These are phyloP conservation scores for Ciconia nigra DNA, from an alignment of 2,797 vertebrate species.

Conservation along the genomic window DNA sequence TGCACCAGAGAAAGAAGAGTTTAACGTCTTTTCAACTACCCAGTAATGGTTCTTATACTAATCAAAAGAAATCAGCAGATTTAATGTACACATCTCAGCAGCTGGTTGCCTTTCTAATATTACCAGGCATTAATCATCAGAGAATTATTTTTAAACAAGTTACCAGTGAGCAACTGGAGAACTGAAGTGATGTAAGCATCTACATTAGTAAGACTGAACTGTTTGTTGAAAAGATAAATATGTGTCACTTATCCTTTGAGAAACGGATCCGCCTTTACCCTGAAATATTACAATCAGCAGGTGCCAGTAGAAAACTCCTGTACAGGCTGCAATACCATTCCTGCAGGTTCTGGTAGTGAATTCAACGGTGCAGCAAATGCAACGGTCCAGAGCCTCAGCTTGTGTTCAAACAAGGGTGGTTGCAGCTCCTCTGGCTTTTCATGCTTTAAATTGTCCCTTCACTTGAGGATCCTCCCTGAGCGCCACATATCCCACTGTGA, in stretches of 20 bases:
- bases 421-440: neutral
- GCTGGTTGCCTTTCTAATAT: neutral
- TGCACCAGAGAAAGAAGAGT: neutral
- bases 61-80: neutral
- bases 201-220: neutral
- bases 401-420: accelerated
- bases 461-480: neutral
- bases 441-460: neutral
- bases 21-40: neutral
- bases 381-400: accelerated
- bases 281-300: neutral
- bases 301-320: neutral
- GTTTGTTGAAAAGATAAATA: neutral
- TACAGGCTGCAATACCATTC: neutral
- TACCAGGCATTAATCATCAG: neutral
- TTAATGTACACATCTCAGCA: neutral
- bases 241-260: neutral
- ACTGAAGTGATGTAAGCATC: neutral
- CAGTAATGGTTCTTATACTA: neutral
- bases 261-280: neutral
- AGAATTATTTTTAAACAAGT: neutral
- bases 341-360: neutral
- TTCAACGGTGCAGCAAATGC: neutral
- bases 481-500: neutral
- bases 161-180: neutral